A percentile compares a stretch with the other conserved stretches of the same genome.
phyloP scores from a whole-genome alignment of 2,797 vertebrate species.

The Brachymystax lenok region DNA sequence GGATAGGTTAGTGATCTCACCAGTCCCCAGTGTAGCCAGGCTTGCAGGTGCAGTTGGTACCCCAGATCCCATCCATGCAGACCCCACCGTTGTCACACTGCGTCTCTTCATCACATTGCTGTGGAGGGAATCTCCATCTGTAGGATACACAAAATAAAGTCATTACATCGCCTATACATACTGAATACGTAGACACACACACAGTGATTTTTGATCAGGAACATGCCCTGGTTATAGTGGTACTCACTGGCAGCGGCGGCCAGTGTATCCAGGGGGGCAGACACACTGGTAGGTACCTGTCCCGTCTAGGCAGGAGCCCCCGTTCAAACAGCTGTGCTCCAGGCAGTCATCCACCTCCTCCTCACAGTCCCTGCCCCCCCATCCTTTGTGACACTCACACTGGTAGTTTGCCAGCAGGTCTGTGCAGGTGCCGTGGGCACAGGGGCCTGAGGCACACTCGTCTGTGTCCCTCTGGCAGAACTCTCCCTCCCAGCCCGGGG shows the following conservation, averaged over 20 bases:
- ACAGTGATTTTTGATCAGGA: neutral
- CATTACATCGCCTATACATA: neutral
- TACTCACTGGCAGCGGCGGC: constrained; percentile 86
- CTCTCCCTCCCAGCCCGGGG: constrained; percentile 81
- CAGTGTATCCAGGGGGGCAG: constrained; percentile 75
- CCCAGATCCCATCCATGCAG: constrained; percentile 76
- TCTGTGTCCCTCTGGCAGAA: constrained; percentile 79
- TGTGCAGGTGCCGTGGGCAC: constrained; percentile 80
- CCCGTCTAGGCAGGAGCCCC: constrained; percentile 74
- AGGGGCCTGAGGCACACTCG: constrained; percentile 83
- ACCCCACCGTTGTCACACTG: constrained; percentile 79
- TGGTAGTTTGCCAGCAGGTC: constrained; percentile 80
- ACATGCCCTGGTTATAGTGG: neutral
- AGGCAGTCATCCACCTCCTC: constrained; percentile 83
- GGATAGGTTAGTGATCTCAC: constrained; percentile 64
- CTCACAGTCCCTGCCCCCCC: constrained; percentile 81
- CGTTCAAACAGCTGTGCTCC: constrained; percentile 80
- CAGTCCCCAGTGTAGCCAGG: constrained; percentile 82
- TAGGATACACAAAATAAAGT: constrained; percentile 27
- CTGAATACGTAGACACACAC: neutral
- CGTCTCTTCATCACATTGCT: constrained; percentile 76
- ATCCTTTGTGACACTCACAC: constrained; percentile 85
- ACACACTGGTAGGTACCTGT: constrained; percentile 76
- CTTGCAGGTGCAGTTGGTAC: constrained; percentile 90
- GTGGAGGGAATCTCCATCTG: constrained; percentile 84